phyloP scores from a whole-genome alignment of 2,888 invertebrate genomes.

The Leistus spinibarbis region DNA sequence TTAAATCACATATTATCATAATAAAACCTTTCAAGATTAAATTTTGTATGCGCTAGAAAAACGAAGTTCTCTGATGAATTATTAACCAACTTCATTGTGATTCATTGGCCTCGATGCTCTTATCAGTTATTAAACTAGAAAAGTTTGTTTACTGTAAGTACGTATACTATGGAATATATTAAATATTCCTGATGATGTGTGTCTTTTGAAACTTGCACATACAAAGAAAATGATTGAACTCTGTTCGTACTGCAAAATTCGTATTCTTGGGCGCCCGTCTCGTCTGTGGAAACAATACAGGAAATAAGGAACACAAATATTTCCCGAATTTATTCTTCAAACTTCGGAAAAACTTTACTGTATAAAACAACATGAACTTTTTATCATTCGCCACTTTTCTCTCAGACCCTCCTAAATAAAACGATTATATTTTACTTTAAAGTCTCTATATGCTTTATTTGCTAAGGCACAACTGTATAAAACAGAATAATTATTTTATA shows the following conservation, averaged over 20 bases:
- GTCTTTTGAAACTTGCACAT: neutral
- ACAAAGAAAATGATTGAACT: neutral
- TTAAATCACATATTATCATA: neutral
- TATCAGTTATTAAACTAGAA: neutral
- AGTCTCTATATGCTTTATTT: too few species aligned
- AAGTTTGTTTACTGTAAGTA: neutral
- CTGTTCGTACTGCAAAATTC: neutral
- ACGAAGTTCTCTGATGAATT: neutral
- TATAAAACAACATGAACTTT: neutral
- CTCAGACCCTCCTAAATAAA: neutral
- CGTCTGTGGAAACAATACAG: neutral
- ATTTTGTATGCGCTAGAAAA: neutral
- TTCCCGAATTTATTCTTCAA: neutral
- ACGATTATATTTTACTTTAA: neutral
- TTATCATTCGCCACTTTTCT: neutral
- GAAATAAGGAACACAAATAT: neutral
- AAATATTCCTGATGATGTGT: neutral
- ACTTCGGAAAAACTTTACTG: neutral
- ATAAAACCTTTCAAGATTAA: neutral
- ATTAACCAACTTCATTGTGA: neutral
- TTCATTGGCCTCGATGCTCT: neutral
- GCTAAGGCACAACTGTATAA: too few species aligned
- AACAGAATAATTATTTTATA: too few species aligned
- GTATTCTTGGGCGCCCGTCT: neutral
- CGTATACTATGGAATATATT: neutral